A percentile compares a stretch with the other conserved stretches of the same genome.
These are phyloP conservation scores for Cinclus cinclus DNA, from an alignment of 2,113 vertebrate species.

Conservation along the genomic window DNA sequence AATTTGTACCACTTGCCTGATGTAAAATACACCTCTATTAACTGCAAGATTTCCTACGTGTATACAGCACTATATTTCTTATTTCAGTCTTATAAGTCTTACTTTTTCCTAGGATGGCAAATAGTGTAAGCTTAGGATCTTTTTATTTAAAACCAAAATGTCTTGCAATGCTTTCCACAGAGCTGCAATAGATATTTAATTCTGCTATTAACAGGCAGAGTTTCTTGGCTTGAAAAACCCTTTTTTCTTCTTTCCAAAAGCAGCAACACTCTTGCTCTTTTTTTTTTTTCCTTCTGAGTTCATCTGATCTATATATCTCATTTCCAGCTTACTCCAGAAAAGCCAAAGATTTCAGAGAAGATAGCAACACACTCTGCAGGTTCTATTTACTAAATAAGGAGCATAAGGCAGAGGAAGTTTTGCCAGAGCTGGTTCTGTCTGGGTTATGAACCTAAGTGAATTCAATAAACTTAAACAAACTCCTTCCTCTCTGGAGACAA, in stretches of 20 bases:
- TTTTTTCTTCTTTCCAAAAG: neutral
- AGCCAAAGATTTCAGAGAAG: slow-evolving; percentile 43
- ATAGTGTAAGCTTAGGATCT: neutral
- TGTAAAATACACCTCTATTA: neutral
- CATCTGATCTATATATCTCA: neutral
- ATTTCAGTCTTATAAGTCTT: neutral
- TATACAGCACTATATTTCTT: neutral
- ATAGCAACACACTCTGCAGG: neutral
- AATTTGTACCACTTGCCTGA: neutral
- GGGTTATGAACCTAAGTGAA: neutral
- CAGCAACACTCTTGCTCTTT: neutral
- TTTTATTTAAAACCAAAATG: neutral
- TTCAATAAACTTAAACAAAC: neutral
- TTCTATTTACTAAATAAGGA: slow-evolving; percentile 58
- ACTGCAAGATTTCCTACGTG: neutral
- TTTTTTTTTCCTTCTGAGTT: neutral
- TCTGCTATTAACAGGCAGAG: neutral
- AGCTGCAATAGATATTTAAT: neutral
- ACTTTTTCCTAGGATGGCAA: neutral
- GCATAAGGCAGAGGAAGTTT: neutral
- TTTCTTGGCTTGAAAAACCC: neutral
- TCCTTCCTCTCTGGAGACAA: neutral
- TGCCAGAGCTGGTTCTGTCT: neutral
- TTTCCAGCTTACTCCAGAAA: slow-evolving; percentile 1
- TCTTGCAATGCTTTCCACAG: neutral